These are phyloP conservation scores for Tetragonula carbonaria DNA, from an alignment of 2,888 invertebrate species.

Conservation along the genomic window DNA sequence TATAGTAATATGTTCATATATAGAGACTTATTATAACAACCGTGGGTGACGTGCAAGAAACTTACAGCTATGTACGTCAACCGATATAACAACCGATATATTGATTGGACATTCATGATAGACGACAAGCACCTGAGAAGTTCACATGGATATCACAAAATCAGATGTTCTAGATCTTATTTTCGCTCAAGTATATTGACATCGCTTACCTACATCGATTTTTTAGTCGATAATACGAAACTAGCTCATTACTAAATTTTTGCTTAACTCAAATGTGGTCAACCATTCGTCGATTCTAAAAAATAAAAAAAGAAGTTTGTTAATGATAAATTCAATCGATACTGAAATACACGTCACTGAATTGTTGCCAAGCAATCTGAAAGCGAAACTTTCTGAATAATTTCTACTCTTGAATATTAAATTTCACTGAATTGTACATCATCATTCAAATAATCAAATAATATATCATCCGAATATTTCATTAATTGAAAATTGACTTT, in stretches of 20 bases:
- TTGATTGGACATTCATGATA: conserved; percentile 59
- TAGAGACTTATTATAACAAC: too few species aligned
- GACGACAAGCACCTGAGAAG: conserved; percentile 52
- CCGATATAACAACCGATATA: conserved; percentile 53
- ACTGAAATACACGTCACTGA: too few species aligned
- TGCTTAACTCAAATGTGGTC: neutral
- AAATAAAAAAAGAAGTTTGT: conserved; percentile 12
- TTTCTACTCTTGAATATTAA: neutral
- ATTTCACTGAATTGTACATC: neutral
- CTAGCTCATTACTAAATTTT: conserved; percentile 3
- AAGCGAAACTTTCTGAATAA: neutral
- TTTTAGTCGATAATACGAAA: conserved; percentile 25
- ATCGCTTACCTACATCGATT: conserved; percentile 26
- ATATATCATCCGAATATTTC: too few species aligned
- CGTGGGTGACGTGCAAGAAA: conserved; percentile 63
- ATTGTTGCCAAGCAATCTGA: neutral
- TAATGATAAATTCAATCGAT: neutral
- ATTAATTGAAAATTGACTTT: neutral
- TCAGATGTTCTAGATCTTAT: conserved; percentile 55
- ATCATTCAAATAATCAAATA: neutral
- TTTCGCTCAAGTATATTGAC: conserved; percentile 33
- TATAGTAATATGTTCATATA: too few species aligned
- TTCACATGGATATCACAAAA: conserved; percentile 48
- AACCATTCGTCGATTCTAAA: neutral
- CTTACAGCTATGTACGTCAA: conserved; percentile 62